Conservation (phyloP, 2,888 invertebrate species). For the Eupithecia abbreviata region DNA sequence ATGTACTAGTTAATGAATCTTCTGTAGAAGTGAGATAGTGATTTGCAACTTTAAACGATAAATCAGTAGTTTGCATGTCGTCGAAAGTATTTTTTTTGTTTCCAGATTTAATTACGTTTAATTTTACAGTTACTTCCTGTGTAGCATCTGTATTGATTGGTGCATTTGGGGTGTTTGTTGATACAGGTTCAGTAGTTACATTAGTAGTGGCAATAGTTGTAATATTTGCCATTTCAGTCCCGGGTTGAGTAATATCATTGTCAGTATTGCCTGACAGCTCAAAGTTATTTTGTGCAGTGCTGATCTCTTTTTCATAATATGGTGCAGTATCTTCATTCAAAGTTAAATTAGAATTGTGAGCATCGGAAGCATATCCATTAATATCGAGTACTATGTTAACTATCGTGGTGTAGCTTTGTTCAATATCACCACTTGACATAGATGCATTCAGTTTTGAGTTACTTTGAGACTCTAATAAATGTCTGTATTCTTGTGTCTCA, state of each 20-base stretch:
- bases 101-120: not conserved
- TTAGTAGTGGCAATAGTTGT: not conserved
- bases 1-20: no score
- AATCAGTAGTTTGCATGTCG: not conserved
- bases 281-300: not conserved
- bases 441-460: not conserved
- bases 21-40: not conserved
- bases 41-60: not conserved
- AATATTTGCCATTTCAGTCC: not conserved
- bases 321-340: not conserved
- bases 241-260: not conserved
- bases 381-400: not conserved
- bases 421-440: not conserved
- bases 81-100: not conserved
- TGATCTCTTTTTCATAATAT: not conserved
- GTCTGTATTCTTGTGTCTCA: not conserved
- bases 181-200: not conserved
- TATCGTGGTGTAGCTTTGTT: not conserved
- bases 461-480: not conserved
- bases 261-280: not conserved
- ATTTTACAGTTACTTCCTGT: not conserved
- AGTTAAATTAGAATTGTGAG: not conserved
- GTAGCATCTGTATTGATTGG: not conserved
- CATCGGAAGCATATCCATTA: not conserved
- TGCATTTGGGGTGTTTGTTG: not conserved